phyloP scores from a whole-genome alignment of 2,888 invertebrate genomes.

The Macaria notata region DNA sequence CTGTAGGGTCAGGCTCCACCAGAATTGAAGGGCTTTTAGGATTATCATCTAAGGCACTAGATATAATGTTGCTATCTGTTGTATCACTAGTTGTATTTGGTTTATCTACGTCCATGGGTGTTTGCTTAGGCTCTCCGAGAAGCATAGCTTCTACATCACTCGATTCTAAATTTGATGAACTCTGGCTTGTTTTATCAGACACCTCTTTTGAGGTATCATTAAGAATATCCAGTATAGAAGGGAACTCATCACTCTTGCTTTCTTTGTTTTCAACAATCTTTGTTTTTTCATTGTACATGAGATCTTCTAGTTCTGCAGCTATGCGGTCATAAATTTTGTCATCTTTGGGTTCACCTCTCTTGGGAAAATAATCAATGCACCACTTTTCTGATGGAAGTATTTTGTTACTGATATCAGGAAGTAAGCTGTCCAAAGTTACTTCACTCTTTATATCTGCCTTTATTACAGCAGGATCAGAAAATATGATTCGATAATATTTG shows the following conservation, averaged over 20 bases:
- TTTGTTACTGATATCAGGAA: constrained; percentile 57
- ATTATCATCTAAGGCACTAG: constrained; percentile 42
- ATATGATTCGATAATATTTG: constrained; percentile 70
- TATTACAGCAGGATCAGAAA: constrained; percentile 53
- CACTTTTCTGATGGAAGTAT: constrained; percentile 71
- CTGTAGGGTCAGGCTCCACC: constrained; percentile 49
- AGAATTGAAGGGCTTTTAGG: constrained; percentile 71
- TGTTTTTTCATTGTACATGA: constrained; percentile 72
- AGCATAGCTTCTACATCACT: constrained; percentile 77
- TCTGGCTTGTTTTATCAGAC: constrained; percentile 44
- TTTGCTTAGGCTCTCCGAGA: constrained; percentile 56
- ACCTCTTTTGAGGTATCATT: constrained; percentile 54
- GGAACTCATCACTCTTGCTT: constrained; percentile 68
- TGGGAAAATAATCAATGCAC: constrained; percentile 73
- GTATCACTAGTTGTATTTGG: constrained; percentile 48
- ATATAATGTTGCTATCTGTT: constrained; percentile 12
- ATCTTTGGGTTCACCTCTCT: constrained; percentile 65
- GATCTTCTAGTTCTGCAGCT: constrained; percentile 75
- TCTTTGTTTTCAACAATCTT: constrained; percentile 53
- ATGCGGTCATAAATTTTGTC: constrained; percentile 78
- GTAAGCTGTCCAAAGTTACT: constrained; percentile 54
- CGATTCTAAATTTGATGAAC: constrained; percentile 57
- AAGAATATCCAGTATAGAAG: constrained; percentile 78
- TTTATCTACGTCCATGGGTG: constrained; percentile 60
- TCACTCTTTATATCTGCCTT: constrained; percentile 51